These are phyloP conservation scores for Ciconia stormi DNA, from an alignment of 2,113 vertebrate genomes.

Conservation along the genomic window DNA sequence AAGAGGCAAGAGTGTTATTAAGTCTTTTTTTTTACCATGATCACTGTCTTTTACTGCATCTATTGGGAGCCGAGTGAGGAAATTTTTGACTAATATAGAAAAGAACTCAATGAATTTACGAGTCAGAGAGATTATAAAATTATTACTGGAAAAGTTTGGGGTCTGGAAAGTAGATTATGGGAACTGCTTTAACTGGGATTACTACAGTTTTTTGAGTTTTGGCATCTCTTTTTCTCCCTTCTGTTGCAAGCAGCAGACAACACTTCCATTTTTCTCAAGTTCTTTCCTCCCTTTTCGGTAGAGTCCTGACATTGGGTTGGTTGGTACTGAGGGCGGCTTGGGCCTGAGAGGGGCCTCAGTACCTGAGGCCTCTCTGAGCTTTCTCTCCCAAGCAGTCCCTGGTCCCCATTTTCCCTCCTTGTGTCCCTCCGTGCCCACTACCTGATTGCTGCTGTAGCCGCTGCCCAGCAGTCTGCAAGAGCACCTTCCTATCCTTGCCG, in stretches of 20 bases:
- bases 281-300: background rate
- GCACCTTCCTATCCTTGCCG: rapidly evolving
- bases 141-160: background rate
- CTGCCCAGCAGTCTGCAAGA: background rate
- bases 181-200: background rate
- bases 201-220: background rate
- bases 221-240: background rate
- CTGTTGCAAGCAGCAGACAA: background rate
- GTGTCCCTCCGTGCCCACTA: rapidly evolving
- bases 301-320: background rate
- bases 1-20: background rate
- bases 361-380: background rate
- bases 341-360: background rate
- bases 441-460: background rate
- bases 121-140: background rate
- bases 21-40: background rate
- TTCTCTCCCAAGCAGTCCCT: background rate
- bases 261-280: background rate
- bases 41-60: background rate
- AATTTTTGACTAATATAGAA: background rate
- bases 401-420: background rate
- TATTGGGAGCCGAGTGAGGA: background rate
- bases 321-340: background rate
- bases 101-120: background rate
- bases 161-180: background rate